Conservation (phyloP, 2,797 vertebrate genomes). For the Notoglanidium macrostoma region DNA sequence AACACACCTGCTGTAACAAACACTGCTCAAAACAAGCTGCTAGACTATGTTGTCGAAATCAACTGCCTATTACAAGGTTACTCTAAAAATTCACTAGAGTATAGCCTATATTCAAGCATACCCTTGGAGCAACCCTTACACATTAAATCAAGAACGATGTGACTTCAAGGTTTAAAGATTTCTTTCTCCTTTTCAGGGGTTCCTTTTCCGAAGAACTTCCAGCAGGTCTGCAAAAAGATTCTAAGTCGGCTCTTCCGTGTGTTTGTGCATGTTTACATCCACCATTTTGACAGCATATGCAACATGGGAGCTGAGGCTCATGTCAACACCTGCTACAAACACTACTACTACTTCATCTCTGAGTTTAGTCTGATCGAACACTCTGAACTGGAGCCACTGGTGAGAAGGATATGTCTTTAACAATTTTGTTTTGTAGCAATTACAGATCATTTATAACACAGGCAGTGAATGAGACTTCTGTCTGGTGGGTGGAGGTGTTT, state of each 20-base stretch:
- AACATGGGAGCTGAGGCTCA: constrained; percentile 96
- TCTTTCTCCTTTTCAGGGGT: constrained; percentile 76
- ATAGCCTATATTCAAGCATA: neutral
- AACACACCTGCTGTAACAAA: neutral
- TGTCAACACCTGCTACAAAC: constrained; percentile 99
- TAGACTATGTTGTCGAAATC: neutral
- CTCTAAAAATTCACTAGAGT: neutral
- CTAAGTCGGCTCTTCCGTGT: constrained; percentile 96
- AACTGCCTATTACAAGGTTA: neutral
- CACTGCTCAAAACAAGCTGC: neutral
- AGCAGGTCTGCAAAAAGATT: constrained; percentile 98
- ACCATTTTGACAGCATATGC: constrained; percentile 96
- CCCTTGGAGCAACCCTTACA: neutral
- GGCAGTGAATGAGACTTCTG: neutral
- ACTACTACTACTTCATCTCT: constrained; percentile 97
- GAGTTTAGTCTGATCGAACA: constrained; percentile 96
- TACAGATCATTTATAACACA: constrained; percentile 3
- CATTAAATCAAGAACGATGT: neutral
- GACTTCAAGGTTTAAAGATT: neutral
- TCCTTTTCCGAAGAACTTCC: constrained; percentile 97
- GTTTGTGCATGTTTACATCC: constrained; percentile 98
- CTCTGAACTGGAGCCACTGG: constrained; percentile 93
- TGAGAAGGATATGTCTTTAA: constrained; percentile 70
- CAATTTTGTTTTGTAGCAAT: neutral
- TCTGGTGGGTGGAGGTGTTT: neutral